Evolutionary conservation across 2,888 invertebrate genomes (phyloP), one percentile per base, ranked within the genome.

Genomic region (Dicranocentrus wangi): DNA sequence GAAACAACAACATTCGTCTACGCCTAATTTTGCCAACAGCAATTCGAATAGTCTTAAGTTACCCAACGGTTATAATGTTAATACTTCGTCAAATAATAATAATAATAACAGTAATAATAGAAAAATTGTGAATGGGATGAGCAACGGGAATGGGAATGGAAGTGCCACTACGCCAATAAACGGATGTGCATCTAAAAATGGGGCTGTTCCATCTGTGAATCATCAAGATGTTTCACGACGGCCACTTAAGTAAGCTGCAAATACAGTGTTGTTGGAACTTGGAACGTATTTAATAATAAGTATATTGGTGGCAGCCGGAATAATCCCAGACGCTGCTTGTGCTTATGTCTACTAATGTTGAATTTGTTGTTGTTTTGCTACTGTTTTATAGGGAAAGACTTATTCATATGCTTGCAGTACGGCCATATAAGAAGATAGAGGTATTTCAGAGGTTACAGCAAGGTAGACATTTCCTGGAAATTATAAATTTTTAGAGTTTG

Each of bases 361-460:
- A n/a, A n/a, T n/a, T n/a, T n/a, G n/a, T n/a, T n/a, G n/a, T n/a
- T n/a, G n/a, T n/a, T n/a, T n/a, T n/a, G n/a, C n/a, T n/a, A n/a
- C n/a, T n/a, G n/a, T n/a, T n/a, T n/a, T n/a, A n/a, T n/a, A 95
- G 96, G 90, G 97, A 97, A 91, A 93, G 97, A 90, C 93, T 98
- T 88, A 95, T 98, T 89, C 98, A 98, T 89, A 92, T 97, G 89
- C 91, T 98, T 90, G 98, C 97, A 87, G 90, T 97, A 90, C 93
- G 94, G 90, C 94, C 97, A 85, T 96, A 94, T 90, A 98, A 97
- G 90, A 97, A 96, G 91, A 95, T 95, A 81, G 97, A 98, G 90
- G 90, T 98, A 83, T 81, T 89, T 51, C 91, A 93, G 87, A 93
- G 95, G 88, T n/a, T n/a, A n/a, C n/a, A n/a, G n/a, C n/a, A n/a